Evolutionary conservation across 1,140 invertebrate genomes (phyloP), one percentile per base, ranked within the genome.

Genomic region (Aphaenogaster floridana): DNA sequence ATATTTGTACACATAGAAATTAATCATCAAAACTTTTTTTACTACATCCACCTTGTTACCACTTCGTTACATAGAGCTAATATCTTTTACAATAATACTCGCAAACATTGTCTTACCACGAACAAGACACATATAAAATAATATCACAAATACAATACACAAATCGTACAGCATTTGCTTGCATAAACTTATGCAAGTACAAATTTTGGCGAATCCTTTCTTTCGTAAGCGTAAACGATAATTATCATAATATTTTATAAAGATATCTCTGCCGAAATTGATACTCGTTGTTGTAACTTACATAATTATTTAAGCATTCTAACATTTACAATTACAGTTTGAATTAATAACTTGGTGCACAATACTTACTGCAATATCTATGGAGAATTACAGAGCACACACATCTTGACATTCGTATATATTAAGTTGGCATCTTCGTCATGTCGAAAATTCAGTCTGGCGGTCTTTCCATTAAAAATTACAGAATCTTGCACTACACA

Each of bases 41-140:
- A 91, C 74, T 86, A 91, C 90, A 91, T 91, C 90, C 90, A 91
- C 90, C 90, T 91, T 91, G 61, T 91, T 91, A 90, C 88, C 84
- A 86, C 61, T 63, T 83, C 59, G 9, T 63, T 39, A 42, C 6
- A 15, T 17, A 71, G 50, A 54, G 15, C 13, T n/a, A 48, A 72
- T n/a, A 48, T 74, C 13, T 80, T 36, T 36, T n/a, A 69, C 9
- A n/a, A 39, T 13, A 15, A 39, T 57, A 39, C 15, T 63, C 8
- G 9, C 17, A 4, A 48, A 45, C 15, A 6, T 78, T 64, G 11
- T 59, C 17, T 45, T 61, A 63, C 15, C 59, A 79, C 6, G 64
- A 79, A 79, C 8, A 34, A 78, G 15, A 78, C 11, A 84, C 36
- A 39, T 61, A 17, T 34, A 28, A 71, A 28, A 50, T 61, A 48